Evolutionary conservation across 2,113 vertebrate genomes (phyloP).

Genomic region (Ailurus styani): DNA sequence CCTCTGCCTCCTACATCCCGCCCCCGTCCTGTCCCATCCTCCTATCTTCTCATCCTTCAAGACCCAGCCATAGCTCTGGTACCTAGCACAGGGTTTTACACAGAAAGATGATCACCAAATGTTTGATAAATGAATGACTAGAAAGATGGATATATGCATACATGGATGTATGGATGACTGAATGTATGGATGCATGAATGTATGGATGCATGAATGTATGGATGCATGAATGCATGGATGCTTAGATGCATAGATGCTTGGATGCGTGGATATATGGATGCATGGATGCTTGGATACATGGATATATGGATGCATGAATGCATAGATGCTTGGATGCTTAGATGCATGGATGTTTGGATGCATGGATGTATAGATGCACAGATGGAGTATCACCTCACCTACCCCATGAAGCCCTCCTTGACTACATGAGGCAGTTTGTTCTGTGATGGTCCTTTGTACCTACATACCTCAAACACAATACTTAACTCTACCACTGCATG

Average conservation of each 20-base stretch:
- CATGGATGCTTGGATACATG: fast-evolving
- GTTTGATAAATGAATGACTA: neutral
- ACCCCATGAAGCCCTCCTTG: neutral
- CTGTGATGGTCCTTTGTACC: neutral
- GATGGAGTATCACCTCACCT: neutral
- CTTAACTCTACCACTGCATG: neutral
- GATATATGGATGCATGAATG: no score
- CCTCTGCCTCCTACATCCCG: neutral
- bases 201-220: neutral
- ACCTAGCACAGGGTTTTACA: neutral
- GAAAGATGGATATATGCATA: neutral
- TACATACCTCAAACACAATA: neutral
- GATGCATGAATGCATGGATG: neutral
- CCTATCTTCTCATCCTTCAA: neutral
- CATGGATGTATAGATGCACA: neutral
- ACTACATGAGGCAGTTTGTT: neutral
- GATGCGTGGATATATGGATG: no score
- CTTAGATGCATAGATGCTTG: no score
- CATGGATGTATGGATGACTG: neutral
- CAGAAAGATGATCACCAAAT: neutral
- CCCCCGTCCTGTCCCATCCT: neutral
- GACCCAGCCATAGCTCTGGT: neutral
- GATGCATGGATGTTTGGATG: neutral
- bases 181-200: neutral
- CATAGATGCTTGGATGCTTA: fast-evolving